phyloP scores from a whole-genome alignment of 2,888 invertebrate species.

The Hydrotaea diabolus region DNA sequence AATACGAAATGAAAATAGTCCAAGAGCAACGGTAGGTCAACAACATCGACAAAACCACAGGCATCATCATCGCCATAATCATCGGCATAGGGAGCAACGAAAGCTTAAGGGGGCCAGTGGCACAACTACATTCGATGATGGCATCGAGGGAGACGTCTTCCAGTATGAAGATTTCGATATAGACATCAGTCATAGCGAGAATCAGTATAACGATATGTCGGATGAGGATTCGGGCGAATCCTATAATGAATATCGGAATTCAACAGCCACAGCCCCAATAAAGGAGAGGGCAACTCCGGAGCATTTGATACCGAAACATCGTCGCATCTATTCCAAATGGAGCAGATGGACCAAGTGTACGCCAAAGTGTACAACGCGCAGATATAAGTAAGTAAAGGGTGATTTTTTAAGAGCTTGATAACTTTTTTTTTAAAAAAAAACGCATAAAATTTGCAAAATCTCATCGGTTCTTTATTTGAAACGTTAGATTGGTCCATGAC shows the following conservation, averaged over 20 bases:
- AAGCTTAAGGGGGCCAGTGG: slow-evolving; percentile 50
- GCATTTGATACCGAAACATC: slow-evolving; percentile 72
- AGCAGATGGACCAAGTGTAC: slow-evolving; percentile 92
- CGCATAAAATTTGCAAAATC: no score
- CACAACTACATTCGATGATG: slow-evolving; percentile 51
- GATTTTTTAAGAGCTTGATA: no score
- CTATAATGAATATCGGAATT: slow-evolving; percentile 72
- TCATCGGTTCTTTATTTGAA: no score
- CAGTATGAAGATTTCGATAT: slow-evolving; percentile 79
- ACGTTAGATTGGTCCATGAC: no score
- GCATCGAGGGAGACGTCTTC: slow-evolving; percentile 73
- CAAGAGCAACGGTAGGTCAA: not conserved
- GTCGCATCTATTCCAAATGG: slow-evolving; percentile 88
- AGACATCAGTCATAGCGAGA: slow-evolving; percentile 68
- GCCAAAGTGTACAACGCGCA: slow-evolving; percentile 88
- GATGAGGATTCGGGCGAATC: slow-evolving; percentile 70
- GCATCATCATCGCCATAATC: slow-evolving; percentile 38
- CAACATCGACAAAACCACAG: not conserved
- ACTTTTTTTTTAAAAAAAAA: no score
- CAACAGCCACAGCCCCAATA: slow-evolving; percentile 57
- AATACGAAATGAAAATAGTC: slow-evolving; percentile 15
- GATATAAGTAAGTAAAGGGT: slow-evolving; percentile 86
- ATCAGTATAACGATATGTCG: slow-evolving; percentile 68
- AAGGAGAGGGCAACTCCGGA: slow-evolving; percentile 78
- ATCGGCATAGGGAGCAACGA: not conserved